Percentiles rank a stretch among this genome's conserved stretches.
phyloP scores from a whole-genome alignment of 2,888 invertebrate genomes.

The Macaria liturata region DNA sequence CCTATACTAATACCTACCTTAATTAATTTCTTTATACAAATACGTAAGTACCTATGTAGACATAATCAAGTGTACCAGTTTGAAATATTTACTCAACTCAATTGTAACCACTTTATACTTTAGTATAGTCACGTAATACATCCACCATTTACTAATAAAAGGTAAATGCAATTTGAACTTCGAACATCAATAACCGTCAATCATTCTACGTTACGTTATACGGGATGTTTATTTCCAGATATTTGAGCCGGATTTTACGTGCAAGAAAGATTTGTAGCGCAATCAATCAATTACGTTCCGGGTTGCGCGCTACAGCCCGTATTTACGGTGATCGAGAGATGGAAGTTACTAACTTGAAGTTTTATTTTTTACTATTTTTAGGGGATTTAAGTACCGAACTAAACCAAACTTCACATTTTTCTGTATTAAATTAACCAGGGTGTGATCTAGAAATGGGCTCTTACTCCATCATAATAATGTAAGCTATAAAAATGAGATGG shows the following conservation, averaged over 20 bases:
- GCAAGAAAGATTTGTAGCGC: slow-evolving; percentile 29
- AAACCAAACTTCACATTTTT: too few relatives aligned
- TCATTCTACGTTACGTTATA: slow-evolving; percentile 30
- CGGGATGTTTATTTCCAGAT: slow-evolving; percentile 30
- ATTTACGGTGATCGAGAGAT: slow-evolving; percentile 7
- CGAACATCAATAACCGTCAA: slow-evolving; percentile 35
- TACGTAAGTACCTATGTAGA: too few relatives aligned
- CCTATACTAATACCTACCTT: too few relatives aligned
- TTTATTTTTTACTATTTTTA: background rate
- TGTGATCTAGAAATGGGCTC: too few relatives aligned
- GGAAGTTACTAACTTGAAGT: background rate
- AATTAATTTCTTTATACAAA: too few relatives aligned
- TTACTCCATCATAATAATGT: too few relatives aligned
- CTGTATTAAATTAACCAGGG: background rate
- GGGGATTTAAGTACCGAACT: too few relatives aligned
- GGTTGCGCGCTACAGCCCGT: slow-evolving; percentile 6
- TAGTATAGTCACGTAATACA: too few relatives aligned
- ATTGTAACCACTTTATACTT: too few relatives aligned
- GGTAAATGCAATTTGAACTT: slow-evolving; percentile 35
- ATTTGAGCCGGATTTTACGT: slow-evolving; percentile 30
- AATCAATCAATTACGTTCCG: slow-evolving; percentile 32
- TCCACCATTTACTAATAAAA: slow-evolving; percentile 8
- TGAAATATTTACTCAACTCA: too few relatives aligned
- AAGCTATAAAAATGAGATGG: too few relatives aligned
- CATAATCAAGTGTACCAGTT: too few relatives aligned